These are phyloP conservation scores for Rousettus leschenaultii DNA, from an alignment of 2,113 vertebrate species.

Conservation along the genomic window DNA sequence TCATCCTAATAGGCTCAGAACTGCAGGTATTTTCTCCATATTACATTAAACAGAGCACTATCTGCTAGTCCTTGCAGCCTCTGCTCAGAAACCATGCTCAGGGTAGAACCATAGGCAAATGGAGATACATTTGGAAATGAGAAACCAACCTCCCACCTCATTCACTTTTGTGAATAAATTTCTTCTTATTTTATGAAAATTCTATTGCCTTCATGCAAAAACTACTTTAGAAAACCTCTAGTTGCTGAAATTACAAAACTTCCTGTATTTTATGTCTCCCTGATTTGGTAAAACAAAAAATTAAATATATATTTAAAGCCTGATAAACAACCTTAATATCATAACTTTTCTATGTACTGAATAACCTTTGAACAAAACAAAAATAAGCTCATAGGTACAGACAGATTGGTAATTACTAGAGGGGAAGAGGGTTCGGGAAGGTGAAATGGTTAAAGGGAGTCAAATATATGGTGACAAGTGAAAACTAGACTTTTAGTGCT, in stretches of 20 bases:
- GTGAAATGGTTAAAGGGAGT: neutral
- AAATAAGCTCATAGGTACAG: neutral
- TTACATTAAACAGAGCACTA: conserved; percentile 21
- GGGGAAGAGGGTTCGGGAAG: no score
- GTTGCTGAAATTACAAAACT: conserved; percentile 9
- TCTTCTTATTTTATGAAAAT: conserved; percentile 30
- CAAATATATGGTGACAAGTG: neutral
- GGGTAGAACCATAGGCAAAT: neutral
- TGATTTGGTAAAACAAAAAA: neutral
- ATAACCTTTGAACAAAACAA: neutral
- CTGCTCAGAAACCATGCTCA: neutral
- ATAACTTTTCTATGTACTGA: neutral
- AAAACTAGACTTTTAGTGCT: neutral
- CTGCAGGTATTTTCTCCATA: neutral
- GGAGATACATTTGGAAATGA: neutral
- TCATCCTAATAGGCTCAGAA: conserved; percentile 35
- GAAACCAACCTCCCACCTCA: neutral
- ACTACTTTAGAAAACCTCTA: neutral
- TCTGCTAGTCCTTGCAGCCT: conserved; percentile 18
- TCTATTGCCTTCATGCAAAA: neutral
- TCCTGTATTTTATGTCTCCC: neutral
- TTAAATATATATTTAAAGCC: neutral
- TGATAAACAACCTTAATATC: neutral
- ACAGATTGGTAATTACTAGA: neutral
- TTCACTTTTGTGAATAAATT: neutral